Evolutionary conservation across 2,113 vertebrate species (phyloP), one percentile per base, ranked within the genome.

Genomic region (Balaeniceps rex): DNA sequence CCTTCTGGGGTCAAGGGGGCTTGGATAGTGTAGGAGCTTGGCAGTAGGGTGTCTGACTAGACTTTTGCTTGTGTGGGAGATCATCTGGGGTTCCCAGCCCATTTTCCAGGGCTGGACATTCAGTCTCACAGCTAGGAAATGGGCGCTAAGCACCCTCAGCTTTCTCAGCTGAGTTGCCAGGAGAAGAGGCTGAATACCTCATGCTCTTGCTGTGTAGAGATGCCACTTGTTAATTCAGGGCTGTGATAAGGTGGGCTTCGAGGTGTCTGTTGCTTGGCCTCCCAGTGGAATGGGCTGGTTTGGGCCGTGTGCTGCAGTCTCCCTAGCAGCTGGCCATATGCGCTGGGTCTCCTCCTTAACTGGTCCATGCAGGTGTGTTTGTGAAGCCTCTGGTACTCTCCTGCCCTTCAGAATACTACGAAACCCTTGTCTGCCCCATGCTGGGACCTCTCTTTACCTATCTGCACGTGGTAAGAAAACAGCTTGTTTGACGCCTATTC

Each of bases 361-460:
- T 13, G 51, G 10, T 33, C 11, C 64, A 4, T 88, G 60, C 83
- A 99, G 98, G 99, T 64, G 97, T 99, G 65, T 99, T 99, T 88
- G 96, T 99, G 98, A 99, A 99, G 97, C 99, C 99, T 71, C 93
- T 99, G 97, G 99, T 99, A 84, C 97, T 98, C 31, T 99, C 98
- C 36, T 99, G 99, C 94, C 99, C 99, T 72, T 97, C 97, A 22
- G 99, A 99, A 96, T 98, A 99, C 96, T 98, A 99, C 1, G 98
- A 99, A 90, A 98, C 97, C 93, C 98, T 99, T 16, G 97, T 99
- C 69, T 99, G 98, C 91, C 99, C 99, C 72, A 98, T 99, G 96
- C 98, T 99, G 85, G 99, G 99, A 79, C 99, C 99, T 66, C 97
- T 99, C 72, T 99, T 99, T n/a, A 97, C 98, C 85, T 99, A 99